These are phyloP conservation scores for Hirudinaria manillensis DNA, from an alignment of 2,888 invertebrate species.

Conservation along the genomic window DNA sequence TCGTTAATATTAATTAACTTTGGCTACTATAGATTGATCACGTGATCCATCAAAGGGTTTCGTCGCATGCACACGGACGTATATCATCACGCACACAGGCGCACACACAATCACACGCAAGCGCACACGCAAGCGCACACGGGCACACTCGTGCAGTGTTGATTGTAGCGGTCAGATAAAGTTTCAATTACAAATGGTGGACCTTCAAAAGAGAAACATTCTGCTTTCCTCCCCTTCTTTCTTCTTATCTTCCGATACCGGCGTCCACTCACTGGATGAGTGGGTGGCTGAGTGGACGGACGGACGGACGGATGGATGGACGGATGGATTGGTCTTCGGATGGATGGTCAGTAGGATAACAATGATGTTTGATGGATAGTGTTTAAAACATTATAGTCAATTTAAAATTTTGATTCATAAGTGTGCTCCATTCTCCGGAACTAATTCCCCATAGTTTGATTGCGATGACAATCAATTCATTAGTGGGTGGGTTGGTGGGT, in stretches of 20 bases:
- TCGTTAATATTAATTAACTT: too few species aligned
- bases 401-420: too few species aligned
- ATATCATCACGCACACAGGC: not conserved
- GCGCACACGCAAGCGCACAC: not conserved
- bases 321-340: not conserved
- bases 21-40: not conserved
- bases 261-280: not conserved
- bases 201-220: constrained; percentile 7
- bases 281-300: not conserved
- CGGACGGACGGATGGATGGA: not conserved
- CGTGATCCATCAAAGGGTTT: constrained; percentile 1
- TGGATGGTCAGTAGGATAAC: not conserved
- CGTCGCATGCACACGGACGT: not conserved
- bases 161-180: constrained; percentile 13
- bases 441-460: too few species aligned
- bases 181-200: constrained; percentile 13
- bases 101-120: not conserved
- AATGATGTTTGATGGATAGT: not conserved
- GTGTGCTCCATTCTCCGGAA: too few species aligned
- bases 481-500: too few species aligned
- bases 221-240: not conserved
- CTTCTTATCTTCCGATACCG: constrained; percentile 1
- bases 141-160: not conserved
- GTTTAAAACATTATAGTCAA: too few species aligned
- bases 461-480: too few species aligned